These are phyloP conservation scores for Morbakka virulenta DNA, from an alignment of 30 jellyfish, hydroid and myxozoan genomes.

Conservation along the genomic window DNA sequence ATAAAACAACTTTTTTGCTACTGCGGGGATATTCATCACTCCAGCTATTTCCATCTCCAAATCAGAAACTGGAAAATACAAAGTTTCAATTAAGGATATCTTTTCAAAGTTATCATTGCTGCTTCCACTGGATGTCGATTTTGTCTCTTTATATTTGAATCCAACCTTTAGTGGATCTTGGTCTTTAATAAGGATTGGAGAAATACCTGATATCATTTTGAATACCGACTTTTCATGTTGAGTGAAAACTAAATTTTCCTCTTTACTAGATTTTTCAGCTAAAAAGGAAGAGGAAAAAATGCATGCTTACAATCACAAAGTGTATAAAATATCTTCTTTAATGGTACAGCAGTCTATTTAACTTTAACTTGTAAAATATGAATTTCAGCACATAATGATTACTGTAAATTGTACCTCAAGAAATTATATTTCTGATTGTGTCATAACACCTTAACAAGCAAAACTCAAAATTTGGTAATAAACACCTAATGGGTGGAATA, in stretches of 20 bases:
- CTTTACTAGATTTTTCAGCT: neutral
- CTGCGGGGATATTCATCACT: neutral
- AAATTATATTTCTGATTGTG: too few species aligned
- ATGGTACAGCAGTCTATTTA: too few species aligned
- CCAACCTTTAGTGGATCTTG: slow-evolving; percentile 31
- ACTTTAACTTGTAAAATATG: too few species aligned
- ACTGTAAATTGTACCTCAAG: too few species aligned
- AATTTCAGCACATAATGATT: too few species aligned
- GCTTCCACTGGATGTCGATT: slow-evolving; percentile 21
- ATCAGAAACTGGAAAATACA: slow-evolving; percentile 60
- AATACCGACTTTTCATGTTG: slow-evolving; percentile 62
- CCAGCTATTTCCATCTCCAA: slow-evolving; percentile 31
- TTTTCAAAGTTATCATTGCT: slow-evolving; percentile 57
- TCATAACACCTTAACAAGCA: too few species aligned
- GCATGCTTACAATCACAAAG: too few species aligned
- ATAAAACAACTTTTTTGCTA: neutral
- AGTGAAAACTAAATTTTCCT: neutral
- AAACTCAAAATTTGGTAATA: too few species aligned
- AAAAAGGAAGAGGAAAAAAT: neutral
- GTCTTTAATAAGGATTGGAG: slow-evolving; percentile 47
- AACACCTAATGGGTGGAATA: too few species aligned
- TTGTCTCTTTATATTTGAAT: slow-evolving; percentile 48
- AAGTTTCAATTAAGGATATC: slow-evolving; percentile 18
- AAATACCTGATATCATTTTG: slow-evolving; percentile 74
- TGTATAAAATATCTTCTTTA: too few species aligned